Base-by-base conservation (phyloP, 92 coral and sea anemone species). In the Parazoanthus darwini region DNA sequence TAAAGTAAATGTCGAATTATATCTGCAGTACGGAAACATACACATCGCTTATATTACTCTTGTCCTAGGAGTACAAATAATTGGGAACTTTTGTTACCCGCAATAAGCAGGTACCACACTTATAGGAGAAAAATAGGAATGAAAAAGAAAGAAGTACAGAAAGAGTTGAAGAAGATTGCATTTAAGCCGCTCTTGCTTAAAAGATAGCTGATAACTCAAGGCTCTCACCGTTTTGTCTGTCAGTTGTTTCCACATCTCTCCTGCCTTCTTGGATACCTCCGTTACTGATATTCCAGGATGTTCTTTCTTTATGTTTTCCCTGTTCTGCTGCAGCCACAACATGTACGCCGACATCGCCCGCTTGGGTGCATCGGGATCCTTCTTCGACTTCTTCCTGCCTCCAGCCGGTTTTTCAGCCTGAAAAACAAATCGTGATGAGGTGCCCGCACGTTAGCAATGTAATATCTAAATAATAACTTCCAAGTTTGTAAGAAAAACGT, bases 281-380 rank as follows among this genome's bases (percentile, higher is more conserved):
- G 97, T 96, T 67, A 96, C 90, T 3, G 96, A 88, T 67, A 96
- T 96, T 10, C 99, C 99, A 2, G 99, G 99, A 77, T 96, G 85
- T 44, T 95, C 94, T 58, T 91, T 80, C 77, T 96, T 96, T 88
- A 96, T 95, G 54, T 91, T 82, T 58, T 88, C 97, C 72, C 99
- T 80, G 14, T 82, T 43, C 5, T 94, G 94, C 46, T 71, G 81
- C 71, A 96, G 90, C 99, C 99, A 96, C 79, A 96, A 42, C 99
- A 96, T 96, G 87, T 96, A 96, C 0, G 94, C 96, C 20, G 98
- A 90, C 92, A 96, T 88, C 5, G 99, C 93, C 67, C 98, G 84
- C 94, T 96, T 96, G 26, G 99, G 99, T 1, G 99, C 99, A 76
- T 95, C 91, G 11, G 98, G 96, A 66, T 96, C 99, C 74, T 96